Percentiles rank a stretch among this genome's conserved stretches.
Evolutionary conservation across 1,140 invertebrate genomes (phyloP).

Genomic region (Micrasema longulum): DNA sequence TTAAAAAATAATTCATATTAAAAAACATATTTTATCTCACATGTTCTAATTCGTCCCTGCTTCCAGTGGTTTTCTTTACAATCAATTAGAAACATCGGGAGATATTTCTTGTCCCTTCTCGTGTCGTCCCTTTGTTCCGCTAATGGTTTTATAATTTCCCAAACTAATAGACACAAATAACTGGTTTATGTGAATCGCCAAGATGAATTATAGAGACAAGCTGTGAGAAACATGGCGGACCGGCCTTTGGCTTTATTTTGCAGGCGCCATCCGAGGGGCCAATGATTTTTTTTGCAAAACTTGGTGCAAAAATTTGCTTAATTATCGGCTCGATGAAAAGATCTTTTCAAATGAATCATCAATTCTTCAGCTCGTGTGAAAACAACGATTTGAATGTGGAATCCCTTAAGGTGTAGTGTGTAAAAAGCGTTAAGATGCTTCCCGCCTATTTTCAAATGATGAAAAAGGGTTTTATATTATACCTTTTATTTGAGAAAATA

Average conservation of each 20-base stretch:
- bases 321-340: no score
- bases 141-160: constrained; percentile 53
- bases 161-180: constrained; percentile 54
- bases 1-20: no score
- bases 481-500: no score
- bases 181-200: constrained; percentile 51
- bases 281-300: background rate
- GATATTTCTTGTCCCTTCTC: constrained; percentile 30
- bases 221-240: constrained; percentile 52
- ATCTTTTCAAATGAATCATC: no score
- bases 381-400: no score
- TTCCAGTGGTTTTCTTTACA: constrained; percentile 36
- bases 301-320: constrained; percentile 33
- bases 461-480: no score
- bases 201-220: constrained; percentile 50
- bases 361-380: no score
- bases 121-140: constrained; percentile 48
- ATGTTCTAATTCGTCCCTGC: no score
- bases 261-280: constrained; percentile 12
- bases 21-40: no score
- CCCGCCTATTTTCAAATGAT: no score
- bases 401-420: no score
- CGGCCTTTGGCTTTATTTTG: constrained; percentile 14
- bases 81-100: constrained; percentile 49
- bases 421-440: no score